A percentile compares a stretch with the other conserved stretches of the same genome.
phyloP scores from a whole-genome alignment of 2,888 invertebrate genomes.

The Aleiodes testaceus region DNA sequence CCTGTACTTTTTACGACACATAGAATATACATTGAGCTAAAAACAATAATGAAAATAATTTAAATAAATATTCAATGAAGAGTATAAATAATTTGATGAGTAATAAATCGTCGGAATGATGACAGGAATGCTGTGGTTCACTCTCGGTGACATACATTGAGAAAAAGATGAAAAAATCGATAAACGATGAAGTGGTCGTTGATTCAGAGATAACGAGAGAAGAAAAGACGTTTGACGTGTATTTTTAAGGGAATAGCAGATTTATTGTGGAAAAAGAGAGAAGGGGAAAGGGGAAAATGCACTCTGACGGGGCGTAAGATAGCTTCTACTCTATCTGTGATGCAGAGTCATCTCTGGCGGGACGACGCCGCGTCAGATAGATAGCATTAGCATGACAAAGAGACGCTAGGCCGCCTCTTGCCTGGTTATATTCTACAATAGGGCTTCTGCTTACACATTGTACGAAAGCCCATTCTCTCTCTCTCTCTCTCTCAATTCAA shows the following conservation, averaged over 20 bases:
- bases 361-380: slow-evolving; percentile 59
- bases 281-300: slow-evolving; percentile 39
- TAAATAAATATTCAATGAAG: no score
- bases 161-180: background rate
- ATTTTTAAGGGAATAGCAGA: slow-evolving; percentile 33
- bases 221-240: slow-evolving; percentile 25
- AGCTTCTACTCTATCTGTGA: slow-evolving; percentile 44
- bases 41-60: no score
- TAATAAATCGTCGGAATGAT: background rate
- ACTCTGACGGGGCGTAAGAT: slow-evolving; percentile 51
- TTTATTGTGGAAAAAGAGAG: slow-evolving; percentile 31
- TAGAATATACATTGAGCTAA: slow-evolving; percentile 50
- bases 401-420: slow-evolving; percentile 71
- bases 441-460: slow-evolving; percentile 55
- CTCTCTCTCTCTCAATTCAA: slow-evolving; percentile 68
- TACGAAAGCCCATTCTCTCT: slow-evolving; percentile 35
- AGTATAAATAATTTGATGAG: no score
- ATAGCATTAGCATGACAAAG: slow-evolving; percentile 73
- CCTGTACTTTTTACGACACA: slow-evolving; percentile 63
- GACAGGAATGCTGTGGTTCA: background rate
- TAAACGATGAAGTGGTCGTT: slow-evolving; percentile 7
- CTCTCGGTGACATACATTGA: slow-evolving; percentile 11
- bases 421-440: slow-evolving; percentile 55
- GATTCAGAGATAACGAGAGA: slow-evolving; percentile 19
- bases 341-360: slow-evolving; percentile 63